phyloP scores from a whole-genome alignment of 2,797 vertebrate genomes.

The Poecilia velifera region DNA sequence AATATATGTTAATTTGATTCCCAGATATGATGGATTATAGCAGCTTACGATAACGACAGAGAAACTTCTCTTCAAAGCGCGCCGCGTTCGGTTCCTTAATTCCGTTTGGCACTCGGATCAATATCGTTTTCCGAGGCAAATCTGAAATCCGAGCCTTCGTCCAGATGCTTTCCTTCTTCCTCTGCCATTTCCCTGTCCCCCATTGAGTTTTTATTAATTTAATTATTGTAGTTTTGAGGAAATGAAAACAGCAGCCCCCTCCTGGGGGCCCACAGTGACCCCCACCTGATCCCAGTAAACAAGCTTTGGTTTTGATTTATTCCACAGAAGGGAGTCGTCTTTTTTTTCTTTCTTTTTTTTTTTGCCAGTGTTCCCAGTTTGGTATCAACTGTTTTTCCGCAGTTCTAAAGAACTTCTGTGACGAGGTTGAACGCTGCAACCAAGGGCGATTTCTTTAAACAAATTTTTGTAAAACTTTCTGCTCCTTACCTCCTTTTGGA shows the following conservation, averaged over 20 bases:
- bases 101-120: constrained; percentile 72
- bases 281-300: background rate
- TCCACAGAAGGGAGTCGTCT: constrained; percentile 45
- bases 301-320: constrained; percentile 42
- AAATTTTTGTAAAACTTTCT: background rate
- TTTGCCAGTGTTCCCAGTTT: constrained; percentile 39
- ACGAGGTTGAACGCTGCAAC: background rate
- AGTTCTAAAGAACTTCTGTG: no score
- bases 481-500: background rate
- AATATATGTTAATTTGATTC: constrained; percentile 78
- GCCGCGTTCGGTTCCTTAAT: constrained; percentile 59
- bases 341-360: constrained; percentile 9
- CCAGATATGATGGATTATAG: constrained; percentile 79
- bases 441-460: constrained; percentile 9
- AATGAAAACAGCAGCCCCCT: constrained; percentile 37
- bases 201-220: constrained; percentile 25
- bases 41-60: constrained; percentile 70
- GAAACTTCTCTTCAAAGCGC: constrained; percentile 74
- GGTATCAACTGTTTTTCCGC: constrained; percentile 4
- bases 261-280: constrained; percentile 27
- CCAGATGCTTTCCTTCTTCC: constrained; percentile 57
- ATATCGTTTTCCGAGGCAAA: constrained; percentile 65
- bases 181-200: constrained; percentile 45
- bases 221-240: constrained; percentile 32
- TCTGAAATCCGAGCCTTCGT: constrained; percentile 37